Evolutionary conservation across 2,888 invertebrate species (phyloP).

Genomic region (Meiosimyza platycephala): DNA sequence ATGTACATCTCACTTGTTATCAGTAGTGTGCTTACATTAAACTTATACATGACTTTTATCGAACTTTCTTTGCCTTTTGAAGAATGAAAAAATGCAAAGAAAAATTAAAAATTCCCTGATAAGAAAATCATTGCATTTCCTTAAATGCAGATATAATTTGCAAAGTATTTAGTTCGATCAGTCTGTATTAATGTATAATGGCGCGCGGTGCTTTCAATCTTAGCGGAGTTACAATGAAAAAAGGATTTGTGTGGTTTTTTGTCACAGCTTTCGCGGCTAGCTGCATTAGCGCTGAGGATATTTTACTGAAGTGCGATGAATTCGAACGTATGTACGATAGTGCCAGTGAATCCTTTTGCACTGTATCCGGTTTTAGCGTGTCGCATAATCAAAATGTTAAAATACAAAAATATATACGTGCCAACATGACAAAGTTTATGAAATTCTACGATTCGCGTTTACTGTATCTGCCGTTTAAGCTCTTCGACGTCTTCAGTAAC

Average conservation of each 20-base stretch:
- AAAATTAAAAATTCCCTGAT: too few species aligned
- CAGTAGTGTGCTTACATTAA: too few species aligned
- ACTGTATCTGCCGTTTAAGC: conserved; percentile 63
- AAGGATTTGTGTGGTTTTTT: not conserved
- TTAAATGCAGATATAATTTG: too few species aligned
- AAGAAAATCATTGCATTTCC: too few species aligned
- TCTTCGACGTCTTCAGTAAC: conserved; percentile 61
- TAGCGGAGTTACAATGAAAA: too few species aligned
- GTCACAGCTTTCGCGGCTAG: conserved; percentile 20
- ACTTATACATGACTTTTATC: too few species aligned
- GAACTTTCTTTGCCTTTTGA: too few species aligned
- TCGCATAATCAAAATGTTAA: conserved; percentile 64
- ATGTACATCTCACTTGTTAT: too few species aligned
- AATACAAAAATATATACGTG: conserved; percentile 55
- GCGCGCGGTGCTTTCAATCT: too few species aligned
- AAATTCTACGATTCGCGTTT: conserved; percentile 65
- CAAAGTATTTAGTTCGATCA: too few species aligned
- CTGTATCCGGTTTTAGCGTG: conserved; percentile 63
- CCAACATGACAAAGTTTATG: conserved; percentile 63
- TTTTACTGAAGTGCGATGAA: conserved; percentile 65
- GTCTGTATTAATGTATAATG: too few species aligned
- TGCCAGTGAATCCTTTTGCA: conserved; percentile 59
- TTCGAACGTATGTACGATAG: conserved; percentile 61
- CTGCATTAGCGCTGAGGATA: conserved; percentile 51
- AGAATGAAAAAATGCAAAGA: too few species aligned